phyloP scores from a whole-genome alignment of 2,888 invertebrate species.

The Leucoma salicis region DNA sequence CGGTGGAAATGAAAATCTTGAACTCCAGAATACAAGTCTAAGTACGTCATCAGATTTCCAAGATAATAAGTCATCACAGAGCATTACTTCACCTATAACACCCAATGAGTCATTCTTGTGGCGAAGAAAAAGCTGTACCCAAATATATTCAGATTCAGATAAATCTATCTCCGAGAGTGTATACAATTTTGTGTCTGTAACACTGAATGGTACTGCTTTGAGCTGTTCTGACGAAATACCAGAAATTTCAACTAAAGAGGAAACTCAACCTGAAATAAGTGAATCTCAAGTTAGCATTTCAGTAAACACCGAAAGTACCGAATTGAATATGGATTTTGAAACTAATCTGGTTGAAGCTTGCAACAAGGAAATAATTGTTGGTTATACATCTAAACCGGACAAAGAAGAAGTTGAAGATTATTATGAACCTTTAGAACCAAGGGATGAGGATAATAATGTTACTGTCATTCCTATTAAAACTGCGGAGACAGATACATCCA shows the following conservation, averaged over 20 bases:
- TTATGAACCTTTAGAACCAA: conserved; percentile 72
- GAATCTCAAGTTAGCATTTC: conserved; percentile 49
- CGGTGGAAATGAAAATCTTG: conserved; percentile 19
- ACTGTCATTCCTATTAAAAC: conserved; percentile 62
- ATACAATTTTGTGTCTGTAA: conserved; percentile 59
- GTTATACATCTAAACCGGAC: conserved; percentile 57
- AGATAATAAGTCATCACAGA: conserved; percentile 46
- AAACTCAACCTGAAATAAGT: conserved; percentile 45
- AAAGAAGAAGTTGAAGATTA: conserved; percentile 62
- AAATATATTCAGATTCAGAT: conserved; percentile 66
- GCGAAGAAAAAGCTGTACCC: conserved; percentile 74
- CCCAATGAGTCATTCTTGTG: conserved; percentile 87
- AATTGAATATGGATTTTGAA: conserved; percentile 66
- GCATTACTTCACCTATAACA: conserved; percentile 64
- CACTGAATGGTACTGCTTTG: conserved; percentile 47
- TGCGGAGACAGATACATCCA: conserved; percentile 34
- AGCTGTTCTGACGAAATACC: conserved; percentile 40
- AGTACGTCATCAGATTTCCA: conserved; percentile 21
- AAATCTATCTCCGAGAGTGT: conserved; percentile 57
- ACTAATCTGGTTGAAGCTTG: conserved; percentile 71
- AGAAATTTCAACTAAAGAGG: conserved; percentile 41
- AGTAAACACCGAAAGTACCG: conserved; percentile 42
- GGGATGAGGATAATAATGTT: conserved; percentile 50
- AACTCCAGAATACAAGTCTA: conserved; percentile 12
- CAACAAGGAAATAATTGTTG: conserved; percentile 67